Evolutionary conservation across 1,140 invertebrate species (phyloP).

Genomic region (Drosophila sechellia): DNA sequence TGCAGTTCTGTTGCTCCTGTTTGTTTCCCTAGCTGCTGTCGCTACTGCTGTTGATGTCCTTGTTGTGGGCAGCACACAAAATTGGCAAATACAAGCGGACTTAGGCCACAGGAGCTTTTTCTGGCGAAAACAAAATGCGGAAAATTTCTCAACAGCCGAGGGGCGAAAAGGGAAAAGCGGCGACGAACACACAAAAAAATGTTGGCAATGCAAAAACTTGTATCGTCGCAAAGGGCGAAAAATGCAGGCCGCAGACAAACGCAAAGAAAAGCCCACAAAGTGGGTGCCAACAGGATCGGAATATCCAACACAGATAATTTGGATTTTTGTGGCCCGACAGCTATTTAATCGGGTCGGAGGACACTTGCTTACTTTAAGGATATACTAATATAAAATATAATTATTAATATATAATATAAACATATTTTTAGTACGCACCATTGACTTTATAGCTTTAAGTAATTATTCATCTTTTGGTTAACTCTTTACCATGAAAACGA

Average conservation of each 20-base stretch:
- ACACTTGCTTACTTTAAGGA: constrained; percentile 4
- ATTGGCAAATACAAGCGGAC: constrained; percentile 51
- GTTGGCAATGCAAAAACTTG: constrained; percentile 68
- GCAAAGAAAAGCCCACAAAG: constrained; percentile 50
- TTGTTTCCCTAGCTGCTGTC: constrained; percentile 3
- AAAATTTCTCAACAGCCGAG: constrained; percentile 27
- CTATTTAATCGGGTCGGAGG: constrained; percentile 25
- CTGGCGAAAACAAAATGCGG: constrained; percentile 41
- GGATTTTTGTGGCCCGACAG: constrained; percentile 36
- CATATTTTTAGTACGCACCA: too few species aligned
- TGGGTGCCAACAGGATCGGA: constrained; percentile 24
- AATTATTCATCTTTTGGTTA: background rate
- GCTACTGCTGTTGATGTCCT: constrained; percentile 19
- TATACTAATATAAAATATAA: too few species aligned
- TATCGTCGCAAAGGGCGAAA: constrained; percentile 54
- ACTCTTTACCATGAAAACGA: background rate
- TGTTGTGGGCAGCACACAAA: constrained; percentile 52
- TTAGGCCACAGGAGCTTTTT: constrained; percentile 19
- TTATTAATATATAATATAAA: too few species aligned
- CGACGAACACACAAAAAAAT: constrained; percentile 49
- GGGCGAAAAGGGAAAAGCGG: constrained; percentile 7
- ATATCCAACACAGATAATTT: constrained; percentile 42
- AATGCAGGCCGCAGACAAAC: constrained; percentile 78
- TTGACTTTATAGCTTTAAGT: too few species aligned
- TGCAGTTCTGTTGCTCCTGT: constrained; percentile 32